A percentile compares a stretch with the other conserved stretches of the same genome.
These are phyloP conservation scores for Mormoops blainvillei DNA, from an alignment of 2,113 vertebrate species.

Conservation along the genomic window DNA sequence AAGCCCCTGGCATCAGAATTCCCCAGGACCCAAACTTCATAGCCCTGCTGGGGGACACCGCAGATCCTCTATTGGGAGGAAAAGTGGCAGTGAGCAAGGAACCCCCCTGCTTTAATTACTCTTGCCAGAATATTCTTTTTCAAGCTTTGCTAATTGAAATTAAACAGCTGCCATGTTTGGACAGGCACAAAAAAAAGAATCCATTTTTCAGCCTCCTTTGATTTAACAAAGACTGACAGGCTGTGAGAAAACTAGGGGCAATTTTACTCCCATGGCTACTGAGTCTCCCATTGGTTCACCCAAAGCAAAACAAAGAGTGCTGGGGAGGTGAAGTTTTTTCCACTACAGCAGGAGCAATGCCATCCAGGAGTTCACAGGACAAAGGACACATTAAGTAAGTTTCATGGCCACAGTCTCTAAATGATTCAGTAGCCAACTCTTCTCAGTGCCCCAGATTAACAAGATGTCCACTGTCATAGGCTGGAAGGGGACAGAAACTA, in stretches of 20 bases:
- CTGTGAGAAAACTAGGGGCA: slow-evolving; percentile 63
- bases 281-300: neutral
- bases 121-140: slow-evolving; percentile 71
- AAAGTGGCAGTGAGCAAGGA: slow-evolving; percentile 9
- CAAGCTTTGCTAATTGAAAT: slow-evolving; percentile 80
- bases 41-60: slow-evolving; percentile 5
- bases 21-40: slow-evolving; percentile 44
- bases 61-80: neutral
- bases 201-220: slow-evolving; percentile 55
- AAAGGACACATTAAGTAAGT: neutral
- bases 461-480: neutral
- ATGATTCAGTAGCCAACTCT: neutral
- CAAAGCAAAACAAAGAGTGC: neutral
- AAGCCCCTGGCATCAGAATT: slow-evolving; percentile 48
- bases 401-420: neutral
- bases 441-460: neutral
- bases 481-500: neutral
- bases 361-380: neutral
- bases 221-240: slow-evolving; percentile 72
- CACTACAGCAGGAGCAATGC: neutral
- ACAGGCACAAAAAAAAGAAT: slow-evolving; percentile 72
- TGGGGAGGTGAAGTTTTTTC: neutral
- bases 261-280: slow-evolving; percentile 53
- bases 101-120: slow-evolving; percentile 76
- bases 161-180: slow-evolving; percentile 76